A percentile compares a stretch with the other conserved stretches of the same genome.
These are phyloP conservation scores for Gorsachius magnificus DNA, from an alignment of 2,797 vertebrate species.

Conservation along the genomic window DNA sequence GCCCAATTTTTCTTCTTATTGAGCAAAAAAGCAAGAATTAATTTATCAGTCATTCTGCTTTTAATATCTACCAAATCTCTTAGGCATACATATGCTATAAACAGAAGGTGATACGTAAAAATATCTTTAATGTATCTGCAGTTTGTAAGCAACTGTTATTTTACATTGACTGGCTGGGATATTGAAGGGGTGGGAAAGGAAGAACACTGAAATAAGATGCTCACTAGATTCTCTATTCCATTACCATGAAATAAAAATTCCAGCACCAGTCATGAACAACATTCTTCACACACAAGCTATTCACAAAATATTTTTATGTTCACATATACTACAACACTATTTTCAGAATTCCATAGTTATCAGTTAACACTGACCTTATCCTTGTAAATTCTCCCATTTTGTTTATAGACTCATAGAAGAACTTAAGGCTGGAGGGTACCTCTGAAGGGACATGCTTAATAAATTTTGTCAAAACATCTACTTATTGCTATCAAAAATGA, in stretches of 20 bases:
- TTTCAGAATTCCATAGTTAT: neutral
- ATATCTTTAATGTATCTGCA: neutral
- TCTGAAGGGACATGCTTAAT: neutral
- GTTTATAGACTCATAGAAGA: neutral
- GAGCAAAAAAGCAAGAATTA: neutral
- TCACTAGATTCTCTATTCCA: neutral
- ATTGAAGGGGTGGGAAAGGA: neutral
- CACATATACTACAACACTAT: neutral
- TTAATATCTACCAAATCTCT: neutral
- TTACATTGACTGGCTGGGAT: neutral
- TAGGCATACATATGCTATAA: neutral
- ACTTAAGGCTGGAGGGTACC: neutral
- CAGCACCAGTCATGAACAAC: neutral
- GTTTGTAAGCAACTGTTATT: neutral
- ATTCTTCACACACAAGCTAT: neutral
- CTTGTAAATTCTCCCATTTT: neutral
- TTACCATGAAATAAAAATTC: neutral
- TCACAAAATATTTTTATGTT: neutral
- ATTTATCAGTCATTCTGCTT: neutral
- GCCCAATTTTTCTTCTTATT: neutral
- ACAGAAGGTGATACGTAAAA: neutral
- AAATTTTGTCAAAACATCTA: neutral
- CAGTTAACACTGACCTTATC: neutral
- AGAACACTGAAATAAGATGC: neutral
- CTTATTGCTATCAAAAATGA: neutral